Evolutionary conservation across 1,140 invertebrate genomes (phyloP), one percentile per base, ranked within the genome.

Genomic region (Arctopsyche grandis): DNA sequence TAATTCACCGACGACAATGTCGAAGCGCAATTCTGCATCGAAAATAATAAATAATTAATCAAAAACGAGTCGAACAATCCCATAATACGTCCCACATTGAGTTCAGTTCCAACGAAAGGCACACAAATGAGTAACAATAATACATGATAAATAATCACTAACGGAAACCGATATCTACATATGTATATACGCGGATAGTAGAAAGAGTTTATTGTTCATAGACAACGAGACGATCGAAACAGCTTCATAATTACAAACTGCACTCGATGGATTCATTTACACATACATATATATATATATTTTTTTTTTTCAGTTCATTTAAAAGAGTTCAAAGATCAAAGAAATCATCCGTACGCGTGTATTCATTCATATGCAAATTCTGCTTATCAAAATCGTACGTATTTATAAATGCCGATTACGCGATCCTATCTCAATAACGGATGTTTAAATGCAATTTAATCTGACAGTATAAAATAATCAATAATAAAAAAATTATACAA

Each of bases 1-100:
- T 80, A 80, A 80, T 80, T 80, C 79, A 80, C 16, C 79, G 48
- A 76, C 74, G 44, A 56, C 74, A 66, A 38, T 38, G 7, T 38
- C 7, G 29, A 38, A 69, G 69, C 69, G 76, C 52, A 66, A 48
- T 69, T 77, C 69, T 77, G 75, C 10, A 14, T 52, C 4, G 10
- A 52, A 52, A 52, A 52, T 52, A 52, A 52, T 12, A 52, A 52
- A 52, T 5, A 52, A 52, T 52, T 52, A 58, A 76, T 76, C 75
- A 76, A 43, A 24, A 21, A 14, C 43, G 3, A 38, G 29, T 38
- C 29, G 29, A 38, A 38, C 29, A 38, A 7, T 26, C 63, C 19
- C 24, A n/a, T n/a, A n/a, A n/a, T n/a, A n/a, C 63, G 10, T 1
- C n/a, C 16, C 24, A 44, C 16, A 26, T 29, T 69, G 22, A 7